phyloP scores from a whole-genome alignment of 2,797 vertebrate species.

The Aeoliscus strigatus region DNA sequence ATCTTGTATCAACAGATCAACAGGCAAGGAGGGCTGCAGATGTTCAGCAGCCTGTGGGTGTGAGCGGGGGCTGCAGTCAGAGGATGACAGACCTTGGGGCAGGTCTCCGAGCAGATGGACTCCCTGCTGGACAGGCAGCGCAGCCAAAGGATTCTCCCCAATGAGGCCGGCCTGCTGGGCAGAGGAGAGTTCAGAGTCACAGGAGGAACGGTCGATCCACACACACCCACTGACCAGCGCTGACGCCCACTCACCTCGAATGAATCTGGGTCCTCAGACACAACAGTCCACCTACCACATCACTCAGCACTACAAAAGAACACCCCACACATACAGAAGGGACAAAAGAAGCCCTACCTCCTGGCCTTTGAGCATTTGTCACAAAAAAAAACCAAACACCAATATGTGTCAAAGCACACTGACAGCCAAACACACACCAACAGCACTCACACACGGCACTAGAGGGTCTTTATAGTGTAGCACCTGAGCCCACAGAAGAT shows the following conservation, averaged over 20 bases:
- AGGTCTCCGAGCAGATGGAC: constrained; percentile 81
- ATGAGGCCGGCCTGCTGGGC: constrained; percentile 82
- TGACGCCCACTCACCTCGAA: constrained; percentile 45
- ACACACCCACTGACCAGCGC: constrained; percentile 15
- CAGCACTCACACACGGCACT: constrained; percentile 74
- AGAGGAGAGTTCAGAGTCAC: constrained; percentile 41
- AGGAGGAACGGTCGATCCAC: constrained; percentile 19
- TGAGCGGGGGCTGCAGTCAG: constrained; percentile 20
- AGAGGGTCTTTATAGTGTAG: constrained; percentile 77
- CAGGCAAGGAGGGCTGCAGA: constrained; percentile 22
- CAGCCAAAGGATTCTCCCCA: constrained; percentile 81
- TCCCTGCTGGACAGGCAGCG: constrained; percentile 75
- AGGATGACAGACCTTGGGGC: constrained; percentile 73
- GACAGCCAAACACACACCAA: constrained; percentile 42
- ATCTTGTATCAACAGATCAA: no score
- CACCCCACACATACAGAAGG: constrained; percentile 31
- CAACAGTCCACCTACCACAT: constrained; percentile 35
- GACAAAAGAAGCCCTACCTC: constrained; percentile 14
- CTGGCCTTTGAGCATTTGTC: constrained; percentile 4
- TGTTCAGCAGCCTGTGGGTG: constrained; percentile 29
- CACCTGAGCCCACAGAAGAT: constrained; percentile 78
- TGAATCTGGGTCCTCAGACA: no score
- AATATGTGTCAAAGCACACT: constrained; percentile 16
- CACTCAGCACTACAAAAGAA: constrained; percentile 39
- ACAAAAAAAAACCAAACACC: constrained; percentile 14